Evolutionary conservation across 2,888 invertebrate species (phyloP), one percentile per base, ranked within the genome.

Genomic region (Caenorhabditis angaria): DNA sequence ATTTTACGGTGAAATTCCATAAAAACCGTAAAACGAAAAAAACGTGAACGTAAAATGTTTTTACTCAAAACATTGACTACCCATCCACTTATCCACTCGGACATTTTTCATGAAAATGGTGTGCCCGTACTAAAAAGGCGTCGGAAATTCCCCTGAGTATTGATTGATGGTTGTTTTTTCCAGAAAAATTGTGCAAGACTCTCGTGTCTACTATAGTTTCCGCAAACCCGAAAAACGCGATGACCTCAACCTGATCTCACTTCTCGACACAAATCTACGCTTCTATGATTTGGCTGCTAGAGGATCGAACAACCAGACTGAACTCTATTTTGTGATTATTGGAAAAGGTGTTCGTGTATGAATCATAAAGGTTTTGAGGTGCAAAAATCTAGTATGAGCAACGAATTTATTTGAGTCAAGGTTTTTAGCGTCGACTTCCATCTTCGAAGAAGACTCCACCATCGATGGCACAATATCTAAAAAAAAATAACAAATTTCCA

Each of bases 371-470:
- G 6, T 14, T 6, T 10, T 10, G 35, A 35, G 14, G 35, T 10
- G 14, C 8, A 35, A 35, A 14, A 35, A 35, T 6, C 35, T 35
- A 35, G 6, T 35, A 14, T 6, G 14, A 14, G 35, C 35, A 6
- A 14, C 14, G 6, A 14, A 35, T 35, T 14, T 14, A 10, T 14
- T 35, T 35, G 14, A 35, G 6, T 48, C 20, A n/a, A 12, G 4
- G 4, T 51, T 18, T 18, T 56, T 56, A 32, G 24, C 54, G 54
- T 20, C 70, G 47, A 18, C 61, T 65, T 48, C 70, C 70, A 53
- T 70, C 70, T 58, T 70, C 70, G 32, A 70, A 70, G 65, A 70
- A 70, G 32, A 70, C 70, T 32, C 70, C 70, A 24, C 70, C 70
- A 57, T 70, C 70, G 41, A 70, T 70, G 6, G 70, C 70, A 32